A percentile compares a stretch with the other conserved stretches of the same genome.
Evolutionary conservation across 2,113 vertebrate genomes (phyloP).

Genomic region (Myotis yumanensis): DNA sequence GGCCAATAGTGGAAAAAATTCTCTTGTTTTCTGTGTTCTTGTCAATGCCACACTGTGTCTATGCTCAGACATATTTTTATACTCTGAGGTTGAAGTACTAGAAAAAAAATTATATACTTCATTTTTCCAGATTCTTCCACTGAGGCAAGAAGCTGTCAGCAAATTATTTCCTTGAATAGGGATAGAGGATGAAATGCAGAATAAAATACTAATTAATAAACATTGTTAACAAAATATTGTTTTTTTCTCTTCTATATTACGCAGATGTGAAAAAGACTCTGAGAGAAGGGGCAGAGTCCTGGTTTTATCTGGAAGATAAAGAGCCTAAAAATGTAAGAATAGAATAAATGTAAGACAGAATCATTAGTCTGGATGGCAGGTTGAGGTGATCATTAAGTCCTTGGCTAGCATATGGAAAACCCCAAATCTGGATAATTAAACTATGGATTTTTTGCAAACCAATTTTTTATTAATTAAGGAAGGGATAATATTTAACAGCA

Average conservation of each 20-base stretch:
- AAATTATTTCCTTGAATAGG: not conserved
- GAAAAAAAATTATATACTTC: not conserved
- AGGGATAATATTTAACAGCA: not conserved
- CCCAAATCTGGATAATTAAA: not conserved
- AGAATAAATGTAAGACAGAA: not conserved
- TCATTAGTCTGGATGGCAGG: not conserved
- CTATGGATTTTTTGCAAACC: not conserved
- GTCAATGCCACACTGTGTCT: not conserved
- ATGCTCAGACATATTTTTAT: not conserved
- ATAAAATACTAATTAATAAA: not conserved
- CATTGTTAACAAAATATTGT: not conserved
- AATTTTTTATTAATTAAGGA: not conserved
- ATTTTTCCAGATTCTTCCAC: not conserved
- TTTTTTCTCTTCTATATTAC: fast-evolving
- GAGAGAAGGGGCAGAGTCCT: not conserved
- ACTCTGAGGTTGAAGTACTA: not conserved
- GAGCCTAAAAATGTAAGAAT: not conserved
- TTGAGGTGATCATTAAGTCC: not conserved
- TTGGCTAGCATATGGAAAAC: not conserved
- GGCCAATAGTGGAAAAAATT: not conserved
- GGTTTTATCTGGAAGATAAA: not conserved
- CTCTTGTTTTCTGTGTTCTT: not conserved
- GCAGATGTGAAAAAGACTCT: not conserved
- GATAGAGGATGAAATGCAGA: not conserved
- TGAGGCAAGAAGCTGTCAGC: not conserved